Evolutionary conservation across 2,888 invertebrate species (phyloP), one percentile per base, ranked within the genome.

Genomic region (Abrostola tripartita): DNA sequence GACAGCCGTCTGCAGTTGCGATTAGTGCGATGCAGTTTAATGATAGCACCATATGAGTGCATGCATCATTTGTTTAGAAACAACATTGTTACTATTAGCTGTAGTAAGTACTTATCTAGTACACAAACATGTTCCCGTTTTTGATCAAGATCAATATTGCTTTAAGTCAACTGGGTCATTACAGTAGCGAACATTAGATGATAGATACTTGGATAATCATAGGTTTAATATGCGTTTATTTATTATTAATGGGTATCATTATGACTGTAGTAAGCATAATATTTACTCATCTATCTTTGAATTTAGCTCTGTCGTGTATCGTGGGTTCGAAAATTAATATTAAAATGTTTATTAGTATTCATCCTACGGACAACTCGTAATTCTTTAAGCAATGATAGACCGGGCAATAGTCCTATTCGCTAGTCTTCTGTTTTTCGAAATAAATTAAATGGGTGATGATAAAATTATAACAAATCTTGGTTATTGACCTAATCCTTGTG

Each of bases 1-100:
- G 89, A 90, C 91, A 90, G 89, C 75, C 73, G 88, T 86, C 88
- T 92, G 92, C 87, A 85, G 83, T 87, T 81, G 85, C 86, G 86
- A 91, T 91, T 88, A 91, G 85, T 82, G 82, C 76, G 83, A 85
- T 84, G 76, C 78, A 77, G 77, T 77, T 75, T 88, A 85, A 86
- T 85, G 84, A 83, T 79, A 83, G 84, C 81, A 83, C 77, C 85
- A 86, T 82, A 79, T 74, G 79, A 82, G 73, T 76, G 78, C 81
- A 83, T 69, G 83, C 78, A 62, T 68, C 82, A 81, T 82, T 82
- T 84, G 81, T 79, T 83, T 78, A 76, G 62, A 76, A 72, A 77
- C 77, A 81, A 78, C 72, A 74, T 76, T 78, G 81, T 76, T 68
- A 74, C 68, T 80, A 70, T 80, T 65, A 71, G 59, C 54, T 61